Base-by-base conservation (phyloP, 1,140 invertebrate species). In the Leptopilina clavipes region DNA sequence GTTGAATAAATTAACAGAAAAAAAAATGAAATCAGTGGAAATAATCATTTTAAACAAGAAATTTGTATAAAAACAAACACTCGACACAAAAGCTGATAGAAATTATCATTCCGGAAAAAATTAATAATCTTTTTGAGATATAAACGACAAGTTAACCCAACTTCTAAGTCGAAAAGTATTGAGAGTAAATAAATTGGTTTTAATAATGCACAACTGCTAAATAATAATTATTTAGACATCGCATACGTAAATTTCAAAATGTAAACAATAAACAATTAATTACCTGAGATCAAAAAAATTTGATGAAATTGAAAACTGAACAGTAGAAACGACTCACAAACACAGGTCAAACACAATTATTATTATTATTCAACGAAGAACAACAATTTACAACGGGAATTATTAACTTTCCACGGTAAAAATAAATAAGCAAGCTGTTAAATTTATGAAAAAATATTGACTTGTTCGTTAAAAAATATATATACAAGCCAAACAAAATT, bases 221-320 rank as follows among this genome's bases (percentile, higher is more conserved):
- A 65, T 65, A 12, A 59, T 59, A 1, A 59, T 59, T 12, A 59
- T 12, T 22, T 31, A 31, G 12, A 31, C 52, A 8, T 8, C n/a
- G 3, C 48, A 52, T 31, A 48, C 3, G n/a, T n/a, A n/a, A 52
- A 52, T n/a, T n/a, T n/a, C n/a, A n/a, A 17, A 31, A 65, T 6
- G 59, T 65, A 65, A 65, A 65, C 14, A 65, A 54, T 54, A 54
- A 54, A 65, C 19, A 56, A 56, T 56, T 19, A 9, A 10, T 59
- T 31, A 65, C 59, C 59, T 65, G 22, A 6, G 25, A 6, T 65
- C 3, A 65, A 65, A 65, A 59, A 65, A 37, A 10, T 31, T 65
- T 12, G 56, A 10, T 17, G 6, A 54, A 17, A 19, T 11, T 48
- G 9, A 54, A 19, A 18, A 22, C 10, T 25, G 1, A 65, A 22